Base-by-base conservation (phyloP, 2,888 invertebrate species). In the Luperina nickerlii region DNA sequence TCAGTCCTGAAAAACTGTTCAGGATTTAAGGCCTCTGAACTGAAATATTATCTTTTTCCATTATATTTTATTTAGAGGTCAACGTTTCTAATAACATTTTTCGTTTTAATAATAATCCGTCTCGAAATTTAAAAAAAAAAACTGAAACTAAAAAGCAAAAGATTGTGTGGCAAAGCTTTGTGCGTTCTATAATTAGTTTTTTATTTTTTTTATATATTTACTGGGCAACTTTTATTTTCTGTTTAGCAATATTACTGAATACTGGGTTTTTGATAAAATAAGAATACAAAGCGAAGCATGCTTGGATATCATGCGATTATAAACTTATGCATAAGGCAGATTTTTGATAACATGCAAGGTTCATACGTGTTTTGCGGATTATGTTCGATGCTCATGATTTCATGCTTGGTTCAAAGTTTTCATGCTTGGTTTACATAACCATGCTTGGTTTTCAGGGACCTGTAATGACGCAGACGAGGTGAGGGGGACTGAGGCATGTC, bases 401-500 rank as follows among this genome's bases (percentile, higher is more conserved):
- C 81, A 85, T 88, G 89, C 89, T 85, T 88, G 81, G 82, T 86
- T 81, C 69, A 87, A 83, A 45, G 62, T 76, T 68, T 74, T 76
- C 80, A 88, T 88, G 88, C 88, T 80, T 86, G 89, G 89, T 84
- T 81, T 86, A 88, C 81, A 89, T 89, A 88, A 90, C 88, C 96
- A 95, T 96, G 96, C 96, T 92, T 89, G 95, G 95, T 92, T 83
- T 89, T 89, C 82, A 91, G 95, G 96, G 98, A 98, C 98, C 98
- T 98, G 98, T 98, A 98, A 96, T 98, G 98, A 95, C 98, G 98
- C 96, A 98, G 98, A 96, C 98, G 97, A 96, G 98, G 98, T 95
- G 97, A 97, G 92, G 97, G 97, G 94, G 97, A 97, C 96, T 97
- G 97, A 95, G 97, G 97, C 98, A 98, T 98, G 97, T 97, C 97